Evolutionary conservation across 2,888 invertebrate species (phyloP).

Genomic region (Agriopis aurantiaria): DNA sequence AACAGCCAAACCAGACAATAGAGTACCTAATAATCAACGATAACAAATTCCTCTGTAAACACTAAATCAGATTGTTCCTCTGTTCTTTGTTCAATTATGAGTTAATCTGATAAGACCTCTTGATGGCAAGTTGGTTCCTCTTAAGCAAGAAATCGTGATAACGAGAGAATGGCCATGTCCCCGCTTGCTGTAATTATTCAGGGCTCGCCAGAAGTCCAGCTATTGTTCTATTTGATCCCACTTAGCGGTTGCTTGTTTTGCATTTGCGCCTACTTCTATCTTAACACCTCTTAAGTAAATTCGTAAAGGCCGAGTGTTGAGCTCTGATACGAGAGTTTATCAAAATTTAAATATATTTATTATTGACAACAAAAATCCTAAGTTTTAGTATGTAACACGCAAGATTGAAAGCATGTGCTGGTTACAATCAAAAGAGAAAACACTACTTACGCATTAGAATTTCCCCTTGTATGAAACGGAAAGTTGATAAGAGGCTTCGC

Average conservation of each 20-base stretch:
- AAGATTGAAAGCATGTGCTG: neutral
- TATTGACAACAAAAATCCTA: too few species aligned
- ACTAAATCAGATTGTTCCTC: conserved; percentile 43
- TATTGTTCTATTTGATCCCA: conserved; percentile 57
- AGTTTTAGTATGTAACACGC: too few species aligned
- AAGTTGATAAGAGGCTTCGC: conserved; percentile 40
- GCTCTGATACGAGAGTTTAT: too few species aligned
- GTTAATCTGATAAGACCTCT: conserved; percentile 44
- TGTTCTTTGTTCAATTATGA: conserved; percentile 45
- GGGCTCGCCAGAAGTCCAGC: conserved; percentile 50
- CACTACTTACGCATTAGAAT: conserved; percentile 20
- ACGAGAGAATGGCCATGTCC: conserved; percentile 47
- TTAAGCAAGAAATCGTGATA: conserved; percentile 48
- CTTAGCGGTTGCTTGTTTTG: conserved; percentile 51
- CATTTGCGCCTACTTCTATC: conserved; percentile 47
- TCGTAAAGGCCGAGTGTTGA: too few species aligned
- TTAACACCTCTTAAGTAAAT: too few species aligned
- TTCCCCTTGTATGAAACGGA: conserved; percentile 21
- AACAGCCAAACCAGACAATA: conserved; percentile 17
- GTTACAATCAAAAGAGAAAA: conserved; percentile 13
- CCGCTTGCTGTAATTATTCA: conserved; percentile 61
- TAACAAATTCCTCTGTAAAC: conserved; percentile 36
- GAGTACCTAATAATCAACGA: conserved; percentile 34
- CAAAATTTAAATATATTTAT: too few species aligned
- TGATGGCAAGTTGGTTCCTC: conserved; percentile 43